Conservation (phyloP, 2,113 vertebrate genomes). For the Lamprotornis superbus region DNA sequence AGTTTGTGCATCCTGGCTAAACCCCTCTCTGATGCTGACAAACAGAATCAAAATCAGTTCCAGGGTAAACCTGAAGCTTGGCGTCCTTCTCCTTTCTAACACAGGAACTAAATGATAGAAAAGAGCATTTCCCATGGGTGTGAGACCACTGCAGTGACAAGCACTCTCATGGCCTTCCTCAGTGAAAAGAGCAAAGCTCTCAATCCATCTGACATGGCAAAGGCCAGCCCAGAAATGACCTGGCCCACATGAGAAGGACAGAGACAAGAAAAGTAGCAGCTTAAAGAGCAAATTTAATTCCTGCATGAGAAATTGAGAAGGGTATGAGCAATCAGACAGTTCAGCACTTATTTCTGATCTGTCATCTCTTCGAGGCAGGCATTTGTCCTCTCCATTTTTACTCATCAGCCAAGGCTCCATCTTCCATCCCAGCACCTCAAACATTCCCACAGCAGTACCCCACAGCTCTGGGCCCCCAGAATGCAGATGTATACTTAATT, state of each 20-base stretch:
- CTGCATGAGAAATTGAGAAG: background rate
- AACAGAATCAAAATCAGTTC: background rate
- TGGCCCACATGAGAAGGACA: background rate
- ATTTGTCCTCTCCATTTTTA: background rate
- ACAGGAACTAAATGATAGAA: background rate
- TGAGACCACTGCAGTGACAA: background rate
- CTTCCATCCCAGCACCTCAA: background rate
- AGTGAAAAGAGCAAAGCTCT: background rate
- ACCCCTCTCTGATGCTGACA: background rate
- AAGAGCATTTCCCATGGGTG: background rate
- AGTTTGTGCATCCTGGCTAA: background rate
- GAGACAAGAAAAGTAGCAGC: background rate
- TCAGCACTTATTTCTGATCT: background rate
- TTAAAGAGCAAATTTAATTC: background rate
- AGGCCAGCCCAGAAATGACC: background rate
- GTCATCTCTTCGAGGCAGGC: fast-evolving
- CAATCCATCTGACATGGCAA: background rate
- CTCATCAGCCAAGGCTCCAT: background rate
- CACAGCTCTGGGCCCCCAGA: background rate
- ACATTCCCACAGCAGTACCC: background rate
- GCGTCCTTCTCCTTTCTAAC: background rate
- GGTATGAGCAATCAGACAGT: background rate
- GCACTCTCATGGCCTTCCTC: background rate
- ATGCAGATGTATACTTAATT: background rate
- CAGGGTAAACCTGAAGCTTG: background rate